Evolutionary conservation across 2,113 vertebrate species (phyloP).

Genomic region (Bagarius yarrelli): DNA sequence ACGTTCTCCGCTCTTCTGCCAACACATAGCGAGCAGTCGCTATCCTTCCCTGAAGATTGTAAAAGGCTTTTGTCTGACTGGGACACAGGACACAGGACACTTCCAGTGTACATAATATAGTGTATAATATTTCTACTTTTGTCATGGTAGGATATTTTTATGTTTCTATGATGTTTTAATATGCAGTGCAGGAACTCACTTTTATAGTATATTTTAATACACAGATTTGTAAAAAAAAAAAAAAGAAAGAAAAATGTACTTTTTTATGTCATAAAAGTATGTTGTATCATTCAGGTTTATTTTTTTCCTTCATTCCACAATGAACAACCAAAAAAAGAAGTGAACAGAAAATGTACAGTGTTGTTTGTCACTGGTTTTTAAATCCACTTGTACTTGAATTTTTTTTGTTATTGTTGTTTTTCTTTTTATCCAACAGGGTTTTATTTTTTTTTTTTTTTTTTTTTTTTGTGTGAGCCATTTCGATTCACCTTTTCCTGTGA

Average conservation of each 20-base stretch:
- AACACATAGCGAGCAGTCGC: slow-evolving; percentile 78
- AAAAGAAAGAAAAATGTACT: slow-evolving; percentile 56
- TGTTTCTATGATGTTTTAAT: slow-evolving; percentile 53
- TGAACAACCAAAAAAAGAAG: slow-evolving; percentile 46
- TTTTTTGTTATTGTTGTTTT: slow-evolving; percentile 7
- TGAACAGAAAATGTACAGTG: slow-evolving; percentile 44
- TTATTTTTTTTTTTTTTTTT: background rate
- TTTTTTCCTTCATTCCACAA: slow-evolving; percentile 42
- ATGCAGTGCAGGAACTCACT: slow-evolving; percentile 53
- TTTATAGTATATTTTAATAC: slow-evolving; percentile 71
- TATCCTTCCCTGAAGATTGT: slow-evolving; percentile 46
- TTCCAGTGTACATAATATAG: slow-evolving; percentile 56
- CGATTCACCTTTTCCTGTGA: background rate
- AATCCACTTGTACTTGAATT: slow-evolving; percentile 34
- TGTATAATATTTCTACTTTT: slow-evolving; percentile 60
- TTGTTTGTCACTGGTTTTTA: too few relatives aligned
- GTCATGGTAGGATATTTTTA: slow-evolving; percentile 70
- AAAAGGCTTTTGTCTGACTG: slow-evolving; percentile 40
- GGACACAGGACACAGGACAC: background rate
- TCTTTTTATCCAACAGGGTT: background rate
- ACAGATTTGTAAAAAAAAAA: slow-evolving; percentile 64
- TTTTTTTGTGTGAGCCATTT: background rate
- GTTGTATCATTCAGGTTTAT: slow-evolving; percentile 53
- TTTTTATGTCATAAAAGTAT: slow-evolving; percentile 62
- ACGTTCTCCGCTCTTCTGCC: slow-evolving; percentile 86